Evolutionary conservation across 2,888 invertebrate species (phyloP), one percentile per base, ranked within the genome.

Genomic region (Ypsolopha sequella): DNA sequence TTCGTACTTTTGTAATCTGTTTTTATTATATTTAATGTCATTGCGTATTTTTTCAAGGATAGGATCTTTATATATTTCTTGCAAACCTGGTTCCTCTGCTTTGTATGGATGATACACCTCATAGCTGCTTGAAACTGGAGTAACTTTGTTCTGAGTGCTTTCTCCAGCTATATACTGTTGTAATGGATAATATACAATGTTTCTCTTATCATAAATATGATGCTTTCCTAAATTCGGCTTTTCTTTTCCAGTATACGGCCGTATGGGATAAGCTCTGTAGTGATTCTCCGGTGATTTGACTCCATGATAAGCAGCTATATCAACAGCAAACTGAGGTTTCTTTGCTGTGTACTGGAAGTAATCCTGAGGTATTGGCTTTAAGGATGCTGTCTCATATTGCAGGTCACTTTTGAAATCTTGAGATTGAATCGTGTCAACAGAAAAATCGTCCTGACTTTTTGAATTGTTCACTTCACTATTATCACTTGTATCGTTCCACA

Each of bases 41-140:
- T 70, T 68, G 56, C 73, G 69, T 46, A 80, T 77, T 65, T 84
- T 76, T 48, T 63, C 59, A 54, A 80, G 55, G 4, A 76, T 58
- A n/a, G 81, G 79, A 58, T 85, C 79, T 59, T 73, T 73, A 48
- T 84, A 79, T 43, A 85, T 63, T 13, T 68, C 63, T 56, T 79
- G 67, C 41, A 86, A 63, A 6, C 73, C 73, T 11, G 77, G 78
- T 55, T 73, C 73, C 58, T 86, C 85, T 0, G 70, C 70, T 62
- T 80, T 68, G 47, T 87, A 87, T 0, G 87, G 86, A 59, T 87
- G 85, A 51, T 72, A 85, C 6, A 82, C 65, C 65, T 85, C 80
- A 61, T 80, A 85, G 47, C 70, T 72, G 4, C 68, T 68, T 1
- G 71, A 62, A 6, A 61, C 62, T 4, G 86, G 84, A 36, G 62